These are phyloP conservation scores for Chlorodrepanis virens DNA, from an alignment of 2,113 vertebrate genomes.

Conservation along the genomic window DNA sequence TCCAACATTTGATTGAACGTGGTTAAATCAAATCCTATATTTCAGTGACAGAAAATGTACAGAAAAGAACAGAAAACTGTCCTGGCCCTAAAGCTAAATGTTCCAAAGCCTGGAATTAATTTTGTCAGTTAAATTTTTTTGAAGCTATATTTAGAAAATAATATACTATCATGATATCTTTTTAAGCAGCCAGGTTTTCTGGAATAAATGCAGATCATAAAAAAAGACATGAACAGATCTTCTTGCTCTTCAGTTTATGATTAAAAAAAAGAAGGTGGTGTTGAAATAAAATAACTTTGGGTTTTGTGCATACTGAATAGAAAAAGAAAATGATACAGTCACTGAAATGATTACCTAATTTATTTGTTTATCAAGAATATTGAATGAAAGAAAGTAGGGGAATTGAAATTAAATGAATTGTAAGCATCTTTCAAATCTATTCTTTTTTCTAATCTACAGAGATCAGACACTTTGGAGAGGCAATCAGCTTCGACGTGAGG, in stretches of 20 bases:
- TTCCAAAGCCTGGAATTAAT: background rate
- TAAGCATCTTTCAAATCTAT: constrained; percentile 72
- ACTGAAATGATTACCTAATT: constrained; percentile 52
- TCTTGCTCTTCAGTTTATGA: background rate
- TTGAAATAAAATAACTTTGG: constrained; percentile 22
- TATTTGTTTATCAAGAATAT: constrained; percentile 64
- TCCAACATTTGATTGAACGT: background rate
- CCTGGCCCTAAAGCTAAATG: background rate
- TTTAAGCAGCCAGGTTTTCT: background rate
- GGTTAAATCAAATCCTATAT: background rate
- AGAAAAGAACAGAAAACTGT: background rate
- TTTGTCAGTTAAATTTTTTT: background rate
- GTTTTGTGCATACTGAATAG: background rate
- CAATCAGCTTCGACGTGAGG: constrained; percentile 60
- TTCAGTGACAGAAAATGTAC: background rate
- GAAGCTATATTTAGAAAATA: background rate
- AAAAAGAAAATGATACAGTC: constrained; percentile 43
- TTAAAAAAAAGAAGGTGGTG: background rate
- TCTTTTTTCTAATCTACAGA: constrained; percentile 65
- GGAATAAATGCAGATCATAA: background rate
- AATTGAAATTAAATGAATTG: constrained; percentile 71
- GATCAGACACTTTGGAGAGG: constrained; percentile 71
- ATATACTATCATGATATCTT: background rate
- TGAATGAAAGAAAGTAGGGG: constrained; percentile 62
- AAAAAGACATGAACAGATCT: background rate